Evolutionary conservation across 2,113 vertebrate genomes (phyloP).

Genomic region (Rhynchopsitta pachyrhyncha): DNA sequence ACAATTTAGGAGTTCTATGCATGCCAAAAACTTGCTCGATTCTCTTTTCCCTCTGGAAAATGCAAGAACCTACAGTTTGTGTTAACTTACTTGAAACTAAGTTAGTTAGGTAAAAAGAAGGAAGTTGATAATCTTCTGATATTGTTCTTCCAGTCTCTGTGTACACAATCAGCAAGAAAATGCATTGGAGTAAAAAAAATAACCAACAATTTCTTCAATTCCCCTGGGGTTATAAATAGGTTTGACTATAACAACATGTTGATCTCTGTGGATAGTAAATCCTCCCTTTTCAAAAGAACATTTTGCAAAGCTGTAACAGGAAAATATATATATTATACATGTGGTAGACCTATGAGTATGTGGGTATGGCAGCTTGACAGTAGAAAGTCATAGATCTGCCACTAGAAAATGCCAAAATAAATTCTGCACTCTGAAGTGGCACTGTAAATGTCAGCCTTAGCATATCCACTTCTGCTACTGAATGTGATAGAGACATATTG

Average conservation of each 20-base stretch:
- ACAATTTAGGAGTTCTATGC: neutral
- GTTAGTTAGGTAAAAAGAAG: neutral
- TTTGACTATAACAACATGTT: constrained; percentile 7
- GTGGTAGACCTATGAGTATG: constrained; percentile 46
- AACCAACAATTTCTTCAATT: neutral
- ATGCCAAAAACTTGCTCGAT: neutral
- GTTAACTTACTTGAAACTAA: neutral
- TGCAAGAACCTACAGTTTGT: neutral
- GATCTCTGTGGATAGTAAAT: constrained; percentile 21
- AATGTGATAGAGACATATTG: neutral
- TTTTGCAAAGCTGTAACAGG: constrained; percentile 48
- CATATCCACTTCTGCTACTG: constrained; percentile 26
- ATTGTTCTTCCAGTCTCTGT: neutral
- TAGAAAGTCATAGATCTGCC: constrained; percentile 52
- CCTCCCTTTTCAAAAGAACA: neutral
- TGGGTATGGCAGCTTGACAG: constrained; percentile 69
- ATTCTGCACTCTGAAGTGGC: constrained; percentile 35
- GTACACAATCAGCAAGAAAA: neutral
- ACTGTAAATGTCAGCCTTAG: constrained; percentile 30
- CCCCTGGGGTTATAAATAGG: neutral
- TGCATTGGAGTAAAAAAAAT: neutral
- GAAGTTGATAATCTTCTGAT: neutral
- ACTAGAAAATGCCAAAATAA: constrained; percentile 58
- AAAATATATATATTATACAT: constrained; percentile 56
- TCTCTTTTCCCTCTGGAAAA: neutral